A percentile compares a stretch with the other conserved stretches of the same genome.
phyloP scores from a whole-genome alignment of 2,888 invertebrate species.

The Agrilus mali region DNA sequence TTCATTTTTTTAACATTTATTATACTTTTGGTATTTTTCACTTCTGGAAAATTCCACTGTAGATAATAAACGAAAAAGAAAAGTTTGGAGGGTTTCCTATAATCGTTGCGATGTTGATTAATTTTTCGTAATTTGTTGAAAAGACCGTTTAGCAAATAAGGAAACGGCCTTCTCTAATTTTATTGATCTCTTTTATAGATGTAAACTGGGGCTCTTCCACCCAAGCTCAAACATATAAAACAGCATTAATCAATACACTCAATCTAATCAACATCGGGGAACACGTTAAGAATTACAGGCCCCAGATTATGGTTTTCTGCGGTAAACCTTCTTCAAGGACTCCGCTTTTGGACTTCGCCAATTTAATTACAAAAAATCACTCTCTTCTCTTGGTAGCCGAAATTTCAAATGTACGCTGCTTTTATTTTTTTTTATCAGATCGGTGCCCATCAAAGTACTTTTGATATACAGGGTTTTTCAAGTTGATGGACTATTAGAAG shows the following conservation, averaged over 20 bases:
- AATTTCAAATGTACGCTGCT: slow-evolving; percentile 54
- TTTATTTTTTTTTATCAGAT: neutral
- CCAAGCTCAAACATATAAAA: slow-evolving; percentile 91
- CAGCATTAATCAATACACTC: slow-evolving; percentile 75
- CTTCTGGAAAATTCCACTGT: no score
- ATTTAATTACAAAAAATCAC: slow-evolving; percentile 82
- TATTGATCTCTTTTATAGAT: slow-evolving; percentile 37
- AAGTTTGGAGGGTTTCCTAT: no score
- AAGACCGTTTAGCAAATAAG: no score
- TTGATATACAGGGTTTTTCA: no score
- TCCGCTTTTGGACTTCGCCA: slow-evolving; percentile 81
- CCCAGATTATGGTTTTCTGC: slow-evolving; percentile 77
- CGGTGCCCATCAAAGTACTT: neutral
- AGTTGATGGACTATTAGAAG: no score
- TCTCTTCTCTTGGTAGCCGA: slow-evolving; percentile 86
- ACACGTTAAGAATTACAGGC: slow-evolving; percentile 96
- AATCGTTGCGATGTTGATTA: neutral
- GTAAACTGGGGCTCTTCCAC: slow-evolving; percentile 98
- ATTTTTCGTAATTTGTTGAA: no score
- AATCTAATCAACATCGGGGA: slow-evolving; percentile 74
- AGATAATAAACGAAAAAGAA: no score
- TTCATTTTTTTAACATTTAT: no score
- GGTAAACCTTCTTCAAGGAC: slow-evolving; percentile 78
- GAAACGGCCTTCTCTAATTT: neutral
- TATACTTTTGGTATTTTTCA: no score